Evolutionary conservation across 2,888 invertebrate species (phyloP).

Genomic region (Melolontha melolontha): DNA sequence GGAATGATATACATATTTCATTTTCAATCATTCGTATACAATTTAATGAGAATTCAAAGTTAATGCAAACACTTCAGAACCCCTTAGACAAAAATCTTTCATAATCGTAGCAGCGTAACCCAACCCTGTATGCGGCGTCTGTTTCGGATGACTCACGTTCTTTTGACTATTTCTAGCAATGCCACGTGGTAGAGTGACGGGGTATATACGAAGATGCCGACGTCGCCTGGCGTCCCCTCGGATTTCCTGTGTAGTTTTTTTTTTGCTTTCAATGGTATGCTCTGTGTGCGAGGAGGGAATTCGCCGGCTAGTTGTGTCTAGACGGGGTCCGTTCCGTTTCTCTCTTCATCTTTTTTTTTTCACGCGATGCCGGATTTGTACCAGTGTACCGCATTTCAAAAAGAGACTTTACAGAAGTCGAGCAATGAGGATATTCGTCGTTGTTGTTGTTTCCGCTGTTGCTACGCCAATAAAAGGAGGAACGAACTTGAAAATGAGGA

Average conservation of each 20-base stretch:
- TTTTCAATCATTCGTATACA: no score
- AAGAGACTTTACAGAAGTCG: conserved; percentile 12
- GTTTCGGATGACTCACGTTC: conserved; percentile 50
- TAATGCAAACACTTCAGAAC: neutral
- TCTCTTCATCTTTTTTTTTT: conserved; percentile 5
- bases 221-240: conserved; percentile 35
- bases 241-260: conserved; percentile 37
- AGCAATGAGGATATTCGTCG: conserved; percentile 11
- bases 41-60: neutral
- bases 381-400: conserved; percentile 13
- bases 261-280: conserved; percentile 24
- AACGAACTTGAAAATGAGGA: no score
- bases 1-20: no score
- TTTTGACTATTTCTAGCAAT: conserved; percentile 52
- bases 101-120: conserved; percentile 23
- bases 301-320: conserved; percentile 35
- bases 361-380: conserved; percentile 34
- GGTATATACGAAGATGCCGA: conserved; percentile 36
- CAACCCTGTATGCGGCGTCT: conserved; percentile 36
- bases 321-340: conserved; percentile 18
- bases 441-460: conserved; percentile 9
- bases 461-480: neutral
- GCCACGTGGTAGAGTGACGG: conserved; percentile 51
- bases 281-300: conserved; percentile 34
- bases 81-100: neutral